A percentile compares a stretch with the other conserved stretches of the same genome.
These are phyloP conservation scores for Hylaeus volcanicus DNA, from an alignment of 1,140 invertebrate genomes.

Conservation along the genomic window DNA sequence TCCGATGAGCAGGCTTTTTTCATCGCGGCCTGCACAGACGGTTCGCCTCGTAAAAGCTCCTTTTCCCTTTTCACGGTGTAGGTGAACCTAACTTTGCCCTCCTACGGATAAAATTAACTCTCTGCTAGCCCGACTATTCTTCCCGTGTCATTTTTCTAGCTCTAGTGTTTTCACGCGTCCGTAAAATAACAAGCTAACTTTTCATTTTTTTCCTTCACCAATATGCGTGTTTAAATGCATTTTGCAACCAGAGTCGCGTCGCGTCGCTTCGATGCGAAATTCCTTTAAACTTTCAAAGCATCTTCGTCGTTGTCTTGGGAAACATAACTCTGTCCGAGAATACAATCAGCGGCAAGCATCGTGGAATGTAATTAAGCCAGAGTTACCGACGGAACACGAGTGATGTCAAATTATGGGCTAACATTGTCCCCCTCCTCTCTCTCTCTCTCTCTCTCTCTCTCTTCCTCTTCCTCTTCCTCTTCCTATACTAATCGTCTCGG, in stretches of 20 bases:
- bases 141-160: slow-evolving; percentile 29
- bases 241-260: background rate
- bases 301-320: slow-evolving; percentile 41
- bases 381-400: slow-evolving; percentile 72
- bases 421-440: slow-evolving; percentile 7
- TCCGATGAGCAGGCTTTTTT: slow-evolving; percentile 67
- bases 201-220: too few relatives aligned
- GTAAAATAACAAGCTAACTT: too few relatives aligned
- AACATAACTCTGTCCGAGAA: slow-evolving; percentile 64
- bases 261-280: background rate
- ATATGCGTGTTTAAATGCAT: background rate
- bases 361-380: slow-evolving; percentile 80
- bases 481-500: slow-evolving; percentile 48
- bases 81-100: slow-evolving; percentile 29
- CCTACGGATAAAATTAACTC: slow-evolving; percentile 65
- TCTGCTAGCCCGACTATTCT: slow-evolving; percentile 49
- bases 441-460: slow-evolving; percentile 10
- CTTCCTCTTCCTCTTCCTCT: slow-evolving; percentile 6
- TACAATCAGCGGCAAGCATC: slow-evolving; percentile 71
- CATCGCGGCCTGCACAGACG: slow-evolving; percentile 58
- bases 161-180: background rate
- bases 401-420: slow-evolving; percentile 79
- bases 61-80: slow-evolving; percentile 57
- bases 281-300: slow-evolving; percentile 29
- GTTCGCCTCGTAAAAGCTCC: slow-evolving; percentile 52